Base-by-base conservation (phyloP, 2,113 vertebrate genomes). In the Ptilonorhynchus violaceus region DNA sequence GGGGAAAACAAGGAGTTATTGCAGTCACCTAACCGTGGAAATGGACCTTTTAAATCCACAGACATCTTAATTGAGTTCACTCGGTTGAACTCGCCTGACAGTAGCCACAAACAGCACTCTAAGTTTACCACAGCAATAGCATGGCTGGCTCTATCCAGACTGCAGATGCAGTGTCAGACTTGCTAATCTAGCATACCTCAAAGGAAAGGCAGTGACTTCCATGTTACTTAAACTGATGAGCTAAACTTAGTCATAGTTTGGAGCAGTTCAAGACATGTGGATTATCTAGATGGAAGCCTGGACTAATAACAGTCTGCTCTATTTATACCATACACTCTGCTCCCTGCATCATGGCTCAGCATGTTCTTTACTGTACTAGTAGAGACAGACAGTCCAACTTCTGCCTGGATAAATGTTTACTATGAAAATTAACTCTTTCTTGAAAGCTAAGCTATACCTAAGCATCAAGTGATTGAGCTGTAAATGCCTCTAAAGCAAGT, bases 251-350 rank as follows among this genome's bases (percentile, higher is more conserved):
- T 96, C 64, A 94, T 59, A 42, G 27, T 73, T 78, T 56, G 44
- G 59, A 96, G 81, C 44, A 78, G 84, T 89, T 87, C 52, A 94
- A 92, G 74, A 91, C 41, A 58, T 33, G 35, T 41, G 69, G 39
- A 81, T 85, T 83, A 96, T 56, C 89, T 81, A 89, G 81, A 94
- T 49, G 88, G 78, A 85, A 85, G 22, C 46, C n/a, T 77, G 35
- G n/a, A 87, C 80, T 95, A 95, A 15, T 76, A 95, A 92, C 74
- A 94, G 84, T 68, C 89, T 88, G 75, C 70, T 95, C 84, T 92
- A 91, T 93, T 93, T 90, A 95, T 95, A 93, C 69, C 55, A 44
- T 37, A 67, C 12, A 66, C 52, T 88, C 66, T 46, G 41, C 35
- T 83, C 62, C 55, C 77, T 91, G 81, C 60, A 89, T 81, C 15